Conservation (phyloP, 2,113 vertebrate species). For the Pandion haliaetus region DNA sequence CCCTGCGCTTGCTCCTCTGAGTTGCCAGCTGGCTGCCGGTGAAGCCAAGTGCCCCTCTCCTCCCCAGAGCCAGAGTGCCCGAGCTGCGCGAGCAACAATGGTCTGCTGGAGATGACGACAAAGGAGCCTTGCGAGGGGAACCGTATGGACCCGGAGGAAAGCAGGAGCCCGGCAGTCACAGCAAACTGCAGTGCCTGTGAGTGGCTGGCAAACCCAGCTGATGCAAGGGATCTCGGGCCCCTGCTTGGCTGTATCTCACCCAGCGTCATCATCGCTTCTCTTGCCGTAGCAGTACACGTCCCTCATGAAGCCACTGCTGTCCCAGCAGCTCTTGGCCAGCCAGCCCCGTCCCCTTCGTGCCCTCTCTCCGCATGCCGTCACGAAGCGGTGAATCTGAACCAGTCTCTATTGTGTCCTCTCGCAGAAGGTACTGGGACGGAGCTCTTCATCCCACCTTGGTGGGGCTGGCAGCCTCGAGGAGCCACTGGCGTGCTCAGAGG, state of each 20-base stretch:
- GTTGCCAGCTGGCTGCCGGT: neutral
- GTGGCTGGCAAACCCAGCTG: neutral
- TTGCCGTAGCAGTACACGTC: fast-evolving
- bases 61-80: neutral
- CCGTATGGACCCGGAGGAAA: neutral
- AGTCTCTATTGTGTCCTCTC: fast-evolving
- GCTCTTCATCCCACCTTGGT: neutral
- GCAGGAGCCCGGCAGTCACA: fast-evolving
- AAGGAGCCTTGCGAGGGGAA: neutral
- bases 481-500: fast-evolving
- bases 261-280: fast-evolving
- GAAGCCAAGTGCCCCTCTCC: neutral
- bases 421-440: neutral
- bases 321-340: neutral
- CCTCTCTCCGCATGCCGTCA: fast-evolving
- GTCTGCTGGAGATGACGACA: neutral
- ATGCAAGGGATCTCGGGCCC: fast-evolving
- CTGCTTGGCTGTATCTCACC: neutral
- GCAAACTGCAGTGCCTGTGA: neutral
- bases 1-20: no score
- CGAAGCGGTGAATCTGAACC: neutral
- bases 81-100: fast-evolving
- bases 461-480: neutral
- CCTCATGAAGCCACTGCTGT: neutral
- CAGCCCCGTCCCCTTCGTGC: fast-evolving